Conservation (phyloP, 2,113 vertebrate genomes). For the Lipotes vexillifer region DNA sequence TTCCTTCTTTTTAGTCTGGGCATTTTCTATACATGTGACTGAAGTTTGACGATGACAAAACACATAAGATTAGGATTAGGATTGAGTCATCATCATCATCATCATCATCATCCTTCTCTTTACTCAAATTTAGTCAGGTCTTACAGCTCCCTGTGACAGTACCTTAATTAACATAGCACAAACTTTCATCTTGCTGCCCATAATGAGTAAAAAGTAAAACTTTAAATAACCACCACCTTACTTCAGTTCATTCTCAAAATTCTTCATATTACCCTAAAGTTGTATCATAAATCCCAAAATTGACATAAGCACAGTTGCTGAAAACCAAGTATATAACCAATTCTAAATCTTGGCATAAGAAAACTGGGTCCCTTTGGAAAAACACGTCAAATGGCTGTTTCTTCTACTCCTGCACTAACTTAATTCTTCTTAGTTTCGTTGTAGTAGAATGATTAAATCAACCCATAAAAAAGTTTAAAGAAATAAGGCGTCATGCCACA, state of each 20-base stretch:
- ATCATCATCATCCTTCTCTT: background rate
- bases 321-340: background rate
- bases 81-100: background rate
- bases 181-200: background rate
- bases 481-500: background rate
- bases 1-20: background rate
- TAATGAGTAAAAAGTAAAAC: background rate
- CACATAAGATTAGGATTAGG: background rate
- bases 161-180: constrained; percentile 18
- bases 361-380: background rate
- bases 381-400: background rate
- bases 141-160: background rate
- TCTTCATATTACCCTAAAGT: background rate
- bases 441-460: background rate
- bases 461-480: background rate
- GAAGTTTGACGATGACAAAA: constrained; percentile 41
- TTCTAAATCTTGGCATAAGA: background rate
- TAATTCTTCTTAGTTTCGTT: background rate
- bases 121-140: background rate
- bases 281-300: background rate
- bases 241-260: constrained; percentile 34
- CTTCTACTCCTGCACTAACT: background rate
- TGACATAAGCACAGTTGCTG: background rate
- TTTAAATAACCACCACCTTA: background rate
- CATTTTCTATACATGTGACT: constrained; percentile 27